Conservation (phyloP, 2,888 invertebrate genomes). For the Acronicta leporina region DNA sequence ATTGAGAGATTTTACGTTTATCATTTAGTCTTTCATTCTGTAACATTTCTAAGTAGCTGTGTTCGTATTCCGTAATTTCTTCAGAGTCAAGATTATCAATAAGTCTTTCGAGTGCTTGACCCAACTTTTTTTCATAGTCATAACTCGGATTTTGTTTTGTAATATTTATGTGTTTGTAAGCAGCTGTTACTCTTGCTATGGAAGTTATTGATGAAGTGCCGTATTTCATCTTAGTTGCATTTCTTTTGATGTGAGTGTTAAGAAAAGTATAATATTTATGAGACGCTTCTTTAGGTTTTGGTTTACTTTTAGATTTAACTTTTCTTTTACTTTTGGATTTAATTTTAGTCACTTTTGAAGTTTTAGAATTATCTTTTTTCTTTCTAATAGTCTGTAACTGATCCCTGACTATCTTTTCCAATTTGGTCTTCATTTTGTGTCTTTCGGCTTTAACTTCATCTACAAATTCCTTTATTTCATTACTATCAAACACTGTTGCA, state of each 20-base stretch:
- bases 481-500: constrained; percentile 28
- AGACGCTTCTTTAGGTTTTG: not conserved
- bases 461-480: constrained; percentile 1
- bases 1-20: not conserved
- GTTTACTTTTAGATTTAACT: not conserved
- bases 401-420: not conserved
- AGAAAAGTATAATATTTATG: not conserved
- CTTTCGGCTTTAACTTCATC: not conserved
- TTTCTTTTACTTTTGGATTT: not conserved
- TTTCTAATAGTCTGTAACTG: not conserved
- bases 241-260: not conserved
- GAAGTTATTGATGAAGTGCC: not conserved
- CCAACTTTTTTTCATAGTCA: constrained; percentile 8
- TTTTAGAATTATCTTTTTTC: not conserved
- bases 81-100: constrained; percentile 14
- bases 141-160: not conserved
- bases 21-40: not conserved
- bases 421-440: not conserved
- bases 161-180: not conserved
- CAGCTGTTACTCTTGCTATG: not conserved
- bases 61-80: constrained; percentile 7
- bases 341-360: not conserved
- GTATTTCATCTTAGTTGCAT: not conserved
- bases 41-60: not conserved
- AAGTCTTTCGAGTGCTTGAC: constrained; percentile 15